Evolutionary conservation across 2,113 vertebrate genomes (phyloP).

Genomic region (Atrichornis clamosus): DNA sequence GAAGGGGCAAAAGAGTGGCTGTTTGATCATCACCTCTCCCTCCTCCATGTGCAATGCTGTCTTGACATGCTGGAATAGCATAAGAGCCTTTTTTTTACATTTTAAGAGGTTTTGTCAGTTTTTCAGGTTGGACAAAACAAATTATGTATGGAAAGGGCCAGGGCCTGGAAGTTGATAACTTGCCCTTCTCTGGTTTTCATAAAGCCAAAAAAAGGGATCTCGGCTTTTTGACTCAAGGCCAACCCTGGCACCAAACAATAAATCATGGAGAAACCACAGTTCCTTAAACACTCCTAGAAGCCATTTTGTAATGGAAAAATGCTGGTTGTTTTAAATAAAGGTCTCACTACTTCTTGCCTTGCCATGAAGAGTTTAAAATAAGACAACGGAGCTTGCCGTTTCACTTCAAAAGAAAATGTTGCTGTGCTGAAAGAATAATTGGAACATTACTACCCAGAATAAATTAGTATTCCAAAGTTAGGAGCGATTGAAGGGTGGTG

Average conservation of each 20-base stretch:
- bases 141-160: neutral
- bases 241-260: neutral
- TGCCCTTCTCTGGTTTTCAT: neutral
- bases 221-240: neutral
- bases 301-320: neutral
- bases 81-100: neutral
- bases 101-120: neutral
- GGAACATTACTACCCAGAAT: slow-evolving; percentile 1
- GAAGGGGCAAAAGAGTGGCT: neutral
- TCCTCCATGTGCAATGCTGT: neutral
- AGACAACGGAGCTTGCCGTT: neutral
- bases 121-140: neutral
- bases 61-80: neutral
- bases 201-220: neutral
- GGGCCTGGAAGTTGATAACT: neutral
- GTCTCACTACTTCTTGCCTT: neutral
- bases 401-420: slow-evolving; percentile 38
- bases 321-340: neutral
- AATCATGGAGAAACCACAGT: neutral
- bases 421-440: slow-evolving; percentile 16
- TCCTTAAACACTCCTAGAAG: neutral
- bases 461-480: neutral
- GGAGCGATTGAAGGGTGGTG: neutral
- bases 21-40: neutral
- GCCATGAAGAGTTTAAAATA: slow-evolving; percentile 3